Base-by-base conservation (phyloP, 2,888 invertebrate species). In the Cephus spinipes region DNA sequence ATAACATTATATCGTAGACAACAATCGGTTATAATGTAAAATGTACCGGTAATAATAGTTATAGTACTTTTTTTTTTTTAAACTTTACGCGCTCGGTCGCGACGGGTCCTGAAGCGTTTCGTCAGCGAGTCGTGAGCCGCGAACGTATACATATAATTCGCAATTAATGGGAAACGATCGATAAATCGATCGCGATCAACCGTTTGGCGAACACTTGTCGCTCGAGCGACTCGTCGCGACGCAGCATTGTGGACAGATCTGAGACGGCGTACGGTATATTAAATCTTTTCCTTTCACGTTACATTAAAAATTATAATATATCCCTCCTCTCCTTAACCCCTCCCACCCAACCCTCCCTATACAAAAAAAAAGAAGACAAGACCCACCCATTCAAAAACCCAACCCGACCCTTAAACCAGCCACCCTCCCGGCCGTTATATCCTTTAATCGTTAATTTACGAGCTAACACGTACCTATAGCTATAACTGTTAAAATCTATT, bases 1-100 rank as follows among this genome's bases (percentile, higher is more conserved):
- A 91, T 91, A 91, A 91, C 90, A 88, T 90, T 89, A 89, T 91
- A 90, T 91, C 86, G 89, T 91, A 91, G 90, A 91, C 91, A 91
- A 91, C 91, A 91, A 91, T 88, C 80, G 90, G 86, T 91, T 90
- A 89, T 75, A 76, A 86, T 87, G 86, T 89, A 82, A 84, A 83
- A 85, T 88, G 83, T 87, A 85, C 83, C 83, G 82, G 82, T 84
- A 85, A 85, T 86, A 84, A 81, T 83, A 80, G 79, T 36, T 74
- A 82, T 83, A 82, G 77, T 83, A 83, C 82, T 83, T 84, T 82
- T 82, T 81, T 82, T 81, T 77, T 71, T 82, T 84, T 83, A 79
- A 87, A 82, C 31, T 32, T 71, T 71, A 71, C 71, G 71, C 33
- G 74, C 74, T 83, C 83, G 83, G 88, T 86, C 88, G 87, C 82